Conservation (phyloP, 53 echinoderm and acorn worm species). For the Antedon mediterranea region DNA sequence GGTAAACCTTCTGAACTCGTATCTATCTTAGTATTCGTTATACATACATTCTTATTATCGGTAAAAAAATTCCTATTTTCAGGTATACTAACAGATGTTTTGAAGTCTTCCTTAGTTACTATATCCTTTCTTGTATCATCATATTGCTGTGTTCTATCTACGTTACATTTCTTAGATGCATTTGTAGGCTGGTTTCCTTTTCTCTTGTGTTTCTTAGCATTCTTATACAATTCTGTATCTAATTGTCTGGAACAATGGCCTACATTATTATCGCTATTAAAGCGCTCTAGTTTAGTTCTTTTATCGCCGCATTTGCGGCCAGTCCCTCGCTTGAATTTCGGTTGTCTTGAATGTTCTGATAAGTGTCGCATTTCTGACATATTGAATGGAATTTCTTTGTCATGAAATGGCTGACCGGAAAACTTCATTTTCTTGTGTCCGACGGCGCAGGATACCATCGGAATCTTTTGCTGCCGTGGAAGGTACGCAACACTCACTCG, state of each 20-base stretch:
- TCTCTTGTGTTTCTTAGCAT: not conserved
- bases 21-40: not conserved
- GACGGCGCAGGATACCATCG: conserved; percentile 34
- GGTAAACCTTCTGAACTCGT: not conserved
- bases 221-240: not conserved
- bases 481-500: conserved; percentile 74
- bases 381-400: not conserved
- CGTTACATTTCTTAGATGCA: not conserved
- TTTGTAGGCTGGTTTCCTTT: not conserved
- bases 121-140: not conserved
- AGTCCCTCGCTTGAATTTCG: not conserved
- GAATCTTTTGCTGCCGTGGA: conserved; percentile 56
- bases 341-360: not conserved
- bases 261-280: not conserved
- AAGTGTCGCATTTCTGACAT: not conserved
- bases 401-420: not conserved
- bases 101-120: not conserved
- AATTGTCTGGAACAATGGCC: not conserved
- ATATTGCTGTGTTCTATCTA: not conserved
- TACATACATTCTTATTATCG: not conserved
- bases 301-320: not conserved
- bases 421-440: not conserved
- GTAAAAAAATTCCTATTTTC: not conserved
- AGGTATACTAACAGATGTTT: not conserved
- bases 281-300: not conserved